Percentiles rank a stretch among this genome's conserved stretches.
These are phyloP conservation scores for Dermatemys mawii DNA, from an alignment of 2,113 vertebrate species.

Conservation along the genomic window DNA sequence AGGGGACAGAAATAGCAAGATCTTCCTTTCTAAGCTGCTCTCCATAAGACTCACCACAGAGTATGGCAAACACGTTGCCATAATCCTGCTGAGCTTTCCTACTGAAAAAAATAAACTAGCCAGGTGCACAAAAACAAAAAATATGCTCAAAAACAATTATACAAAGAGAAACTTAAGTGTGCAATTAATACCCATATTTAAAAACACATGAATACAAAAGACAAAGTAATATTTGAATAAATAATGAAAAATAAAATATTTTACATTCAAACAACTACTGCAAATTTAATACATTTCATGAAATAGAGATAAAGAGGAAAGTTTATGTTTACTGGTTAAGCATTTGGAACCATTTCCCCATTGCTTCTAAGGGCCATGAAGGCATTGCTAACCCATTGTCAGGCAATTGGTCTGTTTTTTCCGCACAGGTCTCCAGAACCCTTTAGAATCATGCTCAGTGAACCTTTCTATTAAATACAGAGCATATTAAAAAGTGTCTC, in stretches of 20 bases:
- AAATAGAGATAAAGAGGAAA: not conserved
- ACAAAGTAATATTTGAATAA: not conserved
- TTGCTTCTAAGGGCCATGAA: not conserved
- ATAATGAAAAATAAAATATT: not conserved
- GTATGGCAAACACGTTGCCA: conserved; percentile 8
- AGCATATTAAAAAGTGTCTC: not conserved
- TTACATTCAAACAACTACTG: not conserved
- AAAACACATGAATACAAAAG: conserved; percentile 3
- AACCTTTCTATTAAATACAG: not conserved
- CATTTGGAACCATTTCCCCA: not conserved
- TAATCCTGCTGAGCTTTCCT: conserved; percentile 26
- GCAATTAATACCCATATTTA: not conserved
- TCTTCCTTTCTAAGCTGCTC: not conserved
- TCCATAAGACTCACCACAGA: not conserved
- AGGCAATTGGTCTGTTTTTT: not conserved
- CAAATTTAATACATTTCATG: not conserved
- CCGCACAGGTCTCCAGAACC: not conserved
- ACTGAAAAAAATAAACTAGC: not conserved
- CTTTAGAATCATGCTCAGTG: not conserved
- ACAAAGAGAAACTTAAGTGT: not conserved
- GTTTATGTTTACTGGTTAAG: not conserved
- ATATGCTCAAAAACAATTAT: conserved; percentile 15
- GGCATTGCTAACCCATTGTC: not conserved
- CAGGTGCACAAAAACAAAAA: not conserved
- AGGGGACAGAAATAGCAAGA: not conserved